Percentiles rank a stretch among this genome's conserved stretches.
phyloP scores from a whole-genome alignment of 2,888 invertebrate species.

The Ichneumoninae sp. region DNA sequence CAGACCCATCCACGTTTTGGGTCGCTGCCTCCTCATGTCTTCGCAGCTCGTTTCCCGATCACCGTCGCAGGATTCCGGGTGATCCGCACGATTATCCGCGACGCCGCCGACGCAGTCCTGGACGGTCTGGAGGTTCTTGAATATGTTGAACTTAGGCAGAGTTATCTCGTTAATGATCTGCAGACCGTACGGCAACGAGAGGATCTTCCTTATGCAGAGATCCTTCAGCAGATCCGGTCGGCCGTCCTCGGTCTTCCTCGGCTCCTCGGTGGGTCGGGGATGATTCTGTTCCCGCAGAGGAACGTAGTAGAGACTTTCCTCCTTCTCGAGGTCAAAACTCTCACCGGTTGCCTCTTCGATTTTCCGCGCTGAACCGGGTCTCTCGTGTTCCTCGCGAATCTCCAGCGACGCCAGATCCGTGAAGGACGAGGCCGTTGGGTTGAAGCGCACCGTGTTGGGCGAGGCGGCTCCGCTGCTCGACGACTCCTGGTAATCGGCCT shows the following conservation, averaged over 20 bases:
- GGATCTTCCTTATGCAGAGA: conserved; percentile 88
- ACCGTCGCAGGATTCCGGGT: not conserved
- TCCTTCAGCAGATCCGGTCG: conserved; percentile 87
- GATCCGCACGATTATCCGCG: conserved; percentile 10
- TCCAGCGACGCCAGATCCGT: conserved; percentile 87
- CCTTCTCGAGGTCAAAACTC: not conserved
- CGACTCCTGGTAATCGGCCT: conserved; percentile 85
- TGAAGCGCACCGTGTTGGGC: conserved; percentile 89
- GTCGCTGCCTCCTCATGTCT: conserved; percentile 72
- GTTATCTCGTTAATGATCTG: conserved; percentile 85
- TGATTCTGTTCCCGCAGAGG: conserved; percentile 69
- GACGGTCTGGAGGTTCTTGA: conserved; percentile 72
- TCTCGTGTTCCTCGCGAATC: conserved; percentile 70
- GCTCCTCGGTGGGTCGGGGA: conserved; percentile 26
- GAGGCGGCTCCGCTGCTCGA: conserved; percentile 86
- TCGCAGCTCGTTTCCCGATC: conserved; percentile 31
- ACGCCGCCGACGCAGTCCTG: conserved; percentile 54
- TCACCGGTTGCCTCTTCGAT: not conserved
- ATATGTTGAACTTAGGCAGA: conserved; percentile 75
- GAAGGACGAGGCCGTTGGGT: conserved; percentile 87
- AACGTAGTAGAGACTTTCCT: conserved; percentile 70
- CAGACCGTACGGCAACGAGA: conserved; percentile 89
- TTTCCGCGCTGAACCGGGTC: conserved; percentile 3
- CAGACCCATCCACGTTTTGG: conserved; percentile 87
- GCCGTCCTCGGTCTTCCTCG: conserved; percentile 47